These are phyloP conservation scores for Zootoca vivipara DNA, from an alignment of 2,113 vertebrate genomes.

Conservation along the genomic window DNA sequence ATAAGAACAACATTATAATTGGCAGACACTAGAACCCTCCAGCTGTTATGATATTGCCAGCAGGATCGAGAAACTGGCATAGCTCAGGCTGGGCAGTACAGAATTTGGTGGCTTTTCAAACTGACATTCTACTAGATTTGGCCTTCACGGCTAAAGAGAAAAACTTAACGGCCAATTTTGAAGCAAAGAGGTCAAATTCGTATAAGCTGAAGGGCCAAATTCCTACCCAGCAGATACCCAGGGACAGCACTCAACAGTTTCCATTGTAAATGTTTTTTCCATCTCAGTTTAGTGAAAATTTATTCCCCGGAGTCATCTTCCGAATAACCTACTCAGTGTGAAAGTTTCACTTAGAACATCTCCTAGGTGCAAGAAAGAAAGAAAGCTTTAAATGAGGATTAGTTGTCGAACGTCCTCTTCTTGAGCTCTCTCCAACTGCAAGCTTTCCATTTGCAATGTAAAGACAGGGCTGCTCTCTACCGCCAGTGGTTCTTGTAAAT, in stretches of 20 bases:
- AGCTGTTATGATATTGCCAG: not conserved
- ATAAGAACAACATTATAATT: rapidly evolving
- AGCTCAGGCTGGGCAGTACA: not conserved
- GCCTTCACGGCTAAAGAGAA: not conserved
- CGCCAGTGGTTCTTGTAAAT: not conserved
- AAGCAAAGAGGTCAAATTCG: not conserved
- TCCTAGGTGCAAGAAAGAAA: not conserved
- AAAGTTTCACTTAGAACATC: not conserved
- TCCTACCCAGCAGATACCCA: not conserved
- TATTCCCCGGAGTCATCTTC: not conserved
- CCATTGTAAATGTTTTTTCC: not conserved
- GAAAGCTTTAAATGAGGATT: not conserved
- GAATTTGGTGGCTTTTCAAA: not conserved
- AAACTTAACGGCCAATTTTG: not conserved
- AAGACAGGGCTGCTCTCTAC: not conserved
- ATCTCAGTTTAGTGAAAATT: not conserved
- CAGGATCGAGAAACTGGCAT: not conserved
- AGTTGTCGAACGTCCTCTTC: not conserved
- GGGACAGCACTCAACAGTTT: not conserved
- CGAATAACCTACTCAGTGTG: not conserved
- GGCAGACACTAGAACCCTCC: not conserved
- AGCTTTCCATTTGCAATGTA: not conserved
- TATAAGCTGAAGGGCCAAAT: not conserved
- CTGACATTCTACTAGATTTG: not conserved
- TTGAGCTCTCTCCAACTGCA: not conserved